Percentiles rank a stretch among this genome's conserved stretches.
phyloP scores from a whole-genome alignment of 2,797 vertebrate genomes.

The Siniperca scherzeri region DNA sequence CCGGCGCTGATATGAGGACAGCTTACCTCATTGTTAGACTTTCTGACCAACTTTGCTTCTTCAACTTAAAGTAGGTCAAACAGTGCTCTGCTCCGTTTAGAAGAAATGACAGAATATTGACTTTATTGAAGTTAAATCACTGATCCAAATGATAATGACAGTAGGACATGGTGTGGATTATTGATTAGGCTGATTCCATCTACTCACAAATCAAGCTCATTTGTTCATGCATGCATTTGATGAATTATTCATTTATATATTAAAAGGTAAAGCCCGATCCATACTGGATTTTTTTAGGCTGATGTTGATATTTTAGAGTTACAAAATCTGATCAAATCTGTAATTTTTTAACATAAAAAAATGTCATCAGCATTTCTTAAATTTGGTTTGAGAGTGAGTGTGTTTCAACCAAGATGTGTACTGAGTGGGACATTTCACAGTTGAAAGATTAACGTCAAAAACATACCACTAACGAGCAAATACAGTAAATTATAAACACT shows the following conservation, averaged over 20 bases:
- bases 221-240: not conserved
- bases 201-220: not conserved
- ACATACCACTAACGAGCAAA: not conserved
- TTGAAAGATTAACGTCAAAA: not conserved
- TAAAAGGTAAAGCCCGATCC: not conserved
- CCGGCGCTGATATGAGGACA: slow-evolving; percentile 43
- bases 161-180: not conserved
- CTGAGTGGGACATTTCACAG: not conserved
- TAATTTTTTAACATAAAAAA: not conserved
- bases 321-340: not conserved
- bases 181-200: not conserved
- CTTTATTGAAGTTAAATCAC: not conserved
- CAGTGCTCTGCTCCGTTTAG: not conserved
- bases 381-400: no score
- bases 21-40: slow-evolving; percentile 56
- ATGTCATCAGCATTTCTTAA: not conserved
- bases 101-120: not conserved
- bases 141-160: not conserved
- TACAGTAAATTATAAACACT: not conserved
- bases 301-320: not conserved
- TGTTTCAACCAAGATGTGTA: not conserved
- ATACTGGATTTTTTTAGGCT: not conserved
- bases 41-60: slow-evolving; percentile 53
- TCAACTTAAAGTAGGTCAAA: slow-evolving; percentile 65
- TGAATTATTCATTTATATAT: not conserved